These are phyloP conservation scores for Pocota personata DNA, from an alignment of 2,888 invertebrate species.

Conservation along the genomic window DNA sequence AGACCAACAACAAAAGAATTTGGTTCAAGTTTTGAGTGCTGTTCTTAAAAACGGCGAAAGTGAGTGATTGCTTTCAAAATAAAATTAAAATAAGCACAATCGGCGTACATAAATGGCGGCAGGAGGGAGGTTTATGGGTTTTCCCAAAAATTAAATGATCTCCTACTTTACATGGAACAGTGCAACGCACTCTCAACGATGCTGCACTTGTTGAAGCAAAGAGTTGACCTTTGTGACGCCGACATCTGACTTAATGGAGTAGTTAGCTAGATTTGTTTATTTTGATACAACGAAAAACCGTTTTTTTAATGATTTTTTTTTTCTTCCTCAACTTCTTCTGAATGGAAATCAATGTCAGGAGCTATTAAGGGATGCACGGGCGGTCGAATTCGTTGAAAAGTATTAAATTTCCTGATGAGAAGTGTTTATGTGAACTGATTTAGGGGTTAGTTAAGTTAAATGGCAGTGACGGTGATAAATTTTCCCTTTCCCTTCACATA, in stretches of 20 bases:
- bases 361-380: background rate
- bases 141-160: constrained; percentile 25
- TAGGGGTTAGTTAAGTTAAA: constrained; percentile 14
- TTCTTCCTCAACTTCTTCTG: background rate
- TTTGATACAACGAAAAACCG: background rate
- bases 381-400: constrained; percentile 20
- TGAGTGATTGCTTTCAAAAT: constrained; percentile 58
- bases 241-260: constrained; percentile 16
- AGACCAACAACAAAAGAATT: constrained; percentile 30
- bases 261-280: constrained; percentile 26
- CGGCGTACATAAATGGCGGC: background rate
- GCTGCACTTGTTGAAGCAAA: constrained; percentile 17
- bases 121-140: constrained; percentile 3
- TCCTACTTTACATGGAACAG: background rate
- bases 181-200: background rate
- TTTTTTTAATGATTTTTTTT: constrained; percentile 6
- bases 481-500: background rate
- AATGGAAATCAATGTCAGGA: constrained; percentile 32
- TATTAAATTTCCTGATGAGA: constrained; percentile 47
- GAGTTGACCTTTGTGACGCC: constrained; percentile 39
- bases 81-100: constrained; percentile 18
- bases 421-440: constrained; percentile 44
- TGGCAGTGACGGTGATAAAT: background rate
- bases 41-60: constrained; percentile 61
- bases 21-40: constrained; percentile 61